Evolutionary conservation across 1,140 invertebrate genomes (phyloP).

Genomic region (Ostrea denselamellosa): DNA sequence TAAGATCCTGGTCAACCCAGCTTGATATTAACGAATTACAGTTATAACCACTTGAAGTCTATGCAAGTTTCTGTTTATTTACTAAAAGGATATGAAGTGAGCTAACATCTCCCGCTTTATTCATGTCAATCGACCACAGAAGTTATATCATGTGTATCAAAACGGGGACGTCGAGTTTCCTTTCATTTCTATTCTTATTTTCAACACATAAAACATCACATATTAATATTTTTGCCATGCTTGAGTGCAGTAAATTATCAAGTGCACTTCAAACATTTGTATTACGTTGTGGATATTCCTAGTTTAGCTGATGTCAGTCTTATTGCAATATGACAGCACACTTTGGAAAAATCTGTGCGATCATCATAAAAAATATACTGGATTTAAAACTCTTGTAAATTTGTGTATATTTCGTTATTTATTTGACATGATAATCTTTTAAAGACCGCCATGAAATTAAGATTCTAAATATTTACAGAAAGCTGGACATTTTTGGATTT

Average conservation of each 20-base stretch:
- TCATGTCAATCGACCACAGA: neutral
- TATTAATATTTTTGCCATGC: neutral
- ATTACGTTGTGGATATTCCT: neutral
- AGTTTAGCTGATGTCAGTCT: neutral
- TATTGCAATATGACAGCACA: neutral
- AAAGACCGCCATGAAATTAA: conserved; percentile 37
- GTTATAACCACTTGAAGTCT: conserved; percentile 38
- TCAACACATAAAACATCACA: neutral
- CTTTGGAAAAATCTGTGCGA: neutral
- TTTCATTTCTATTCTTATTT: neutral
- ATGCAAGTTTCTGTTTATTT: conserved; percentile 35
- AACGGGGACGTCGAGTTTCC: neutral
- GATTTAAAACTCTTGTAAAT: conserved; percentile 25
- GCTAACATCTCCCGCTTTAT: neutral
- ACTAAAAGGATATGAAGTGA: neutral
- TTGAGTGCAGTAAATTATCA: conserved; percentile 4
- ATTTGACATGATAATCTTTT: conserved; percentile 37
- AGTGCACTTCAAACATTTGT: neutral
- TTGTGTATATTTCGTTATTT: conserved; percentile 25
- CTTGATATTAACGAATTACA: conserved; percentile 38
- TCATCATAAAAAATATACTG: conserved; percentile 33
- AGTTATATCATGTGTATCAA: neutral
- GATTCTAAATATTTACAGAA: conserved; percentile 35
- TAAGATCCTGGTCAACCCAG: conserved; percentile 37
- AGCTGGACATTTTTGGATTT: conserved; percentile 18